Conservation (phyloP, 2,113 vertebrate species). For the Solenodon paradoxus region DNA sequence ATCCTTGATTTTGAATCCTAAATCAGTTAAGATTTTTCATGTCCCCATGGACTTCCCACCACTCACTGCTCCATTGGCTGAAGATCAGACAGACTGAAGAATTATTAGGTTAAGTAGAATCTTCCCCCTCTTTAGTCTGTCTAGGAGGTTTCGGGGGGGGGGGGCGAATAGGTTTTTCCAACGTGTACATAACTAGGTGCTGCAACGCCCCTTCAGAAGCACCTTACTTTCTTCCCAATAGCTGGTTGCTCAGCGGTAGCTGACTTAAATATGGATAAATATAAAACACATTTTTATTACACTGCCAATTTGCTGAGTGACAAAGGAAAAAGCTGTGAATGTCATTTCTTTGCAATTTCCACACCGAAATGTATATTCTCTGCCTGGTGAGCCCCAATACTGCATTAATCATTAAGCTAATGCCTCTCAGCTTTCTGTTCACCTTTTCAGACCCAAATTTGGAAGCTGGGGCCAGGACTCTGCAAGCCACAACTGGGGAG, state of each 20-base stretch:
- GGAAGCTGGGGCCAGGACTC: not conserved
- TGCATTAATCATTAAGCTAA: not conserved
- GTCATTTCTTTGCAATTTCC: not conserved
- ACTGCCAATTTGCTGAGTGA: constrained; percentile 26
- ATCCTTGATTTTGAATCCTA: not conserved
- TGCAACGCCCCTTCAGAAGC: not conserved
- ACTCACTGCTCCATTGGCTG: not conserved
- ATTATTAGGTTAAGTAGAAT: not conserved
- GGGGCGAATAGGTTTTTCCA: not conserved
- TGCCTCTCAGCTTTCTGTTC: not conserved
- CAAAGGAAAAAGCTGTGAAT: not conserved
- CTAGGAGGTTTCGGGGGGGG: not conserved
- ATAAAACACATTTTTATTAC: not conserved
- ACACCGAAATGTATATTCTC: not conserved
- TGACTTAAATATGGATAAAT: not conserved
- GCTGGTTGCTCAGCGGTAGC: not conserved
- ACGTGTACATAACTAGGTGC: not conserved
- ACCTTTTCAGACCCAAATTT: not conserved
- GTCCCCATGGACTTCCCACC: not conserved
- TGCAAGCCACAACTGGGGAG: not conserved
- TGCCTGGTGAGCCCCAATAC: not conserved
- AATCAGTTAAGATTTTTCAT: not conserved
- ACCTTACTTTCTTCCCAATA: not conserved
- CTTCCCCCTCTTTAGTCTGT: not conserved
- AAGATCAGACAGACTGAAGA: not conserved